phyloP scores from a whole-genome alignment of 2,113 vertebrate species.

The Cepphus grylle region DNA sequence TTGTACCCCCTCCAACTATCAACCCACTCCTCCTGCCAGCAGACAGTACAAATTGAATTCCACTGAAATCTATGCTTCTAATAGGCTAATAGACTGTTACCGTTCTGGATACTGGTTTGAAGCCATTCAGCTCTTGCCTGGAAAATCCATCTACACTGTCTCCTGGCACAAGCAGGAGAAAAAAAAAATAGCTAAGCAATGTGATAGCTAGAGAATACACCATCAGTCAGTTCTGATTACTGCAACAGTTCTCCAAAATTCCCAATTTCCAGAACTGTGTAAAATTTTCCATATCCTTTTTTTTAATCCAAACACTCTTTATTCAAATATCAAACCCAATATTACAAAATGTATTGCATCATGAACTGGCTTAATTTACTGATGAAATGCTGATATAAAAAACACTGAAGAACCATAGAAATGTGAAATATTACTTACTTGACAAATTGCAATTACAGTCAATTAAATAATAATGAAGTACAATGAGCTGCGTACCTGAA shows the following conservation, averaged over 20 bases:
- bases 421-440: neutral
- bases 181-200: neutral
- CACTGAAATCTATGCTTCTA: constrained; percentile 1
- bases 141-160: constrained; percentile 10
- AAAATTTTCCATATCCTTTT: neutral
- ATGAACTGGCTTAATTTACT: neutral
- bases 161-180: neutral
- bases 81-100: neutral
- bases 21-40: neutral
- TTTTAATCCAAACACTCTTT: neutral
- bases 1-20: neutral
- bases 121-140: neutral
- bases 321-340: neutral
- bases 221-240: neutral
- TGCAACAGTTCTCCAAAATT: neutral
- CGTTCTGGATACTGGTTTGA: neutral
- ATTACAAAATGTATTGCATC: neutral
- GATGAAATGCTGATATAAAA: neutral
- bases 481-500: neutral
- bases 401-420: neutral
- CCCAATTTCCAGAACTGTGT: neutral
- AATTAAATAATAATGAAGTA: neutral
- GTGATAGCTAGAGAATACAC: neutral
- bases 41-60: constrained; percentile 14
- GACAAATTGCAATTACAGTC: neutral